phyloP scores from a whole-genome alignment of 1,140 invertebrate species.

The Leptonema lineaticorne region DNA sequence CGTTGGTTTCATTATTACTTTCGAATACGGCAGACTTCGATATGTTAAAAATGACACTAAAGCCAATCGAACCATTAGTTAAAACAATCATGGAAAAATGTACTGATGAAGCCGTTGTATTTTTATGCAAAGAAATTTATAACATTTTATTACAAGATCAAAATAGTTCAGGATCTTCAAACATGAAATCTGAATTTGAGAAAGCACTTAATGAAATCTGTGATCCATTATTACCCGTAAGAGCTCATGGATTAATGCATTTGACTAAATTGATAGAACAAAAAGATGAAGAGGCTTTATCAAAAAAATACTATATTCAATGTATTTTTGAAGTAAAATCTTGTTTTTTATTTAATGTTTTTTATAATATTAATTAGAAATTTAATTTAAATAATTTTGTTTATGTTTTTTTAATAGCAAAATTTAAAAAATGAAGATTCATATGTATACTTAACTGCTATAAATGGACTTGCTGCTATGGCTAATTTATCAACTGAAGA shows the following conservation, averaged over 20 bases:
- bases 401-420: slow-evolving; percentile 57
- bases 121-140: slow-evolving; percentile 40
- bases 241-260: slow-evolving; percentile 75
- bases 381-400: slow-evolving; percentile 1
- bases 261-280: slow-evolving; percentile 71
- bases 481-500: slow-evolving; percentile 65
- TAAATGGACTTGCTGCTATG: slow-evolving; percentile 72
- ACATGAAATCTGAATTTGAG: slow-evolving; percentile 56
- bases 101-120: slow-evolving; percentile 40
- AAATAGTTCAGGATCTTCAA: slow-evolving; percentile 32
- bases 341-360: slow-evolving; percentile 27
- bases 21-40: slow-evolving; percentile 44
- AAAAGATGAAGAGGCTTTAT: slow-evolving; percentile 62
- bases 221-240: slow-evolving; percentile 74
- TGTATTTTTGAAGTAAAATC: slow-evolving; percentile 66
- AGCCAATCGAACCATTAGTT: slow-evolving; percentile 38
- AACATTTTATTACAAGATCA: slow-evolving; percentile 32
- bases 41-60: slow-evolving; percentile 43
- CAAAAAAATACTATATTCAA: slow-evolving; percentile 67
- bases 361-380: too few species aligned
- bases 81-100: slow-evolving; percentile 40
- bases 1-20: slow-evolving; percentile 53
- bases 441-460: slow-evolving; percentile 78
- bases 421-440: slow-evolving; percentile 78
- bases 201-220: slow-evolving; percentile 67